Evolutionary conservation across 2,797 vertebrate species (phyloP), one percentile per base, ranked within the genome.

Genomic region (Alcedo quadribrachys): DNA sequence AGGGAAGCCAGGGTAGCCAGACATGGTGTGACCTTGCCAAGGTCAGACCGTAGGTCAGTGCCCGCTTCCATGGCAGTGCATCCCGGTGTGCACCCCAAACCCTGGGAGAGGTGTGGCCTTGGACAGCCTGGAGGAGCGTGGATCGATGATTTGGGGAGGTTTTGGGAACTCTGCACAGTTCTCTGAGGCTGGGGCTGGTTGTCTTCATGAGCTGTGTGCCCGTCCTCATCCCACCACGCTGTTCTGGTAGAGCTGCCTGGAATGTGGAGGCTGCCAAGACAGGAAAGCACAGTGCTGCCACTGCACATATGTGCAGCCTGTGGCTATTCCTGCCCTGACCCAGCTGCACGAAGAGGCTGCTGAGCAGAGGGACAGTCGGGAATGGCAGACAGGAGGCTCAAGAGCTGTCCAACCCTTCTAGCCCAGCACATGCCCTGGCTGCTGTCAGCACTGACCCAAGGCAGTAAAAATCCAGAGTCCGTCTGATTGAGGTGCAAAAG

Each of bases 61-160:
- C 45, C 54, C 11, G 25, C 35, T n/a, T 5, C 71, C 33, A 1
- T 42, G 25, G 83, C 2, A 2, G 11, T 0, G 14, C 30, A 4
- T 43, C 70, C 53, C 1, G 1, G 6, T 8, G 43, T 25, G 61
- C 48, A 21, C 46, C 71, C 30, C 42, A 13, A 3, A 68, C 27
- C 35, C 2, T 4, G 55, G 37, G 30, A 57, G 21, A 37, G 32
- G 18, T 12, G 0, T 11, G 27, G 17, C 9, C 32, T 46, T 16
- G 2, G 57, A 4, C 25, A 5, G 6, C 25, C 33, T 0, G 1
- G 18, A 69, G 58, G 28, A 63, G 19, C 0, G 0, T 5, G 42
- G 19, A 17, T 53, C 25, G 18, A 30, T 17, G 8, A 42, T 69
- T 2, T 16, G 21, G 32, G 46, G 73, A 62, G 14, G 18, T 46